A percentile compares a stretch with the other conserved stretches of the same genome.
Conservation (phyloP, 1,140 invertebrate species). For the Potamilus streckersoni region DNA sequence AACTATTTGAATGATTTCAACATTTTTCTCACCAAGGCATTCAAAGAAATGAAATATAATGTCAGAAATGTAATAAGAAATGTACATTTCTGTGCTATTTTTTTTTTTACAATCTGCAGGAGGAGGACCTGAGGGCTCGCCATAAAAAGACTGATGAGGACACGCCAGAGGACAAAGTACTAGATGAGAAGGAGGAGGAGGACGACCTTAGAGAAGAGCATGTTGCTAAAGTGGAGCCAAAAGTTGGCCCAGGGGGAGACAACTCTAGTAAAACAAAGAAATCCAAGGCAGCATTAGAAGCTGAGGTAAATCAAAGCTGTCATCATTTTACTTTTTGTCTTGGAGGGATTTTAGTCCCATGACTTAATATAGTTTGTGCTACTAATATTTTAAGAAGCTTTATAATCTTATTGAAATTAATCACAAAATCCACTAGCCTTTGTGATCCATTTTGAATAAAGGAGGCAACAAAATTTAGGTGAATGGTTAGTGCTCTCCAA, state of each 20-base stretch:
- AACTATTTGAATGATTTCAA: not conserved
- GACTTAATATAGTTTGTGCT: too few species aligned
- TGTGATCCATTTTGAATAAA: too few species aligned
- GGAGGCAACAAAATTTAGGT: too few species aligned
- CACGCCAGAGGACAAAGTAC: slow-evolving; percentile 69
- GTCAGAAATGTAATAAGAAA: not conserved
- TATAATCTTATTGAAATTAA: too few species aligned
- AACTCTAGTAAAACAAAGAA: slow-evolving; percentile 47
- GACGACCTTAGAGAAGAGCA: too few species aligned
- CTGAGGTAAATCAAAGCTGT: slow-evolving; percentile 17
- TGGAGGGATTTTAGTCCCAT: not conserved
- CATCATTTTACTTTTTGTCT: not conserved
- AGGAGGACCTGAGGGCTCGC: slow-evolving; percentile 61
- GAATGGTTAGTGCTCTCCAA: too few species aligned
- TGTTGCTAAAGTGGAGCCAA: slow-evolving; percentile 40
- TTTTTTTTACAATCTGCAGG: slow-evolving; percentile 26
- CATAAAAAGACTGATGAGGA: slow-evolving; percentile 76
- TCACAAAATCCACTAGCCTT: too few species aligned
- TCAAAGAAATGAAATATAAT: not conserved
- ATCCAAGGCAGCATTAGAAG: slow-evolving; percentile 44
- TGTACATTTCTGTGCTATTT: too few species aligned
- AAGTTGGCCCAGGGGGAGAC: slow-evolving; percentile 60
- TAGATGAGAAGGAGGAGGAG: slow-evolving; percentile 48
- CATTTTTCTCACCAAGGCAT: not conserved
- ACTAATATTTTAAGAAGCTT: too few species aligned